These are phyloP conservation scores for Sebastes hubbsi DNA, from an alignment of 2,797 vertebrate species.

Conservation along the genomic window DNA sequence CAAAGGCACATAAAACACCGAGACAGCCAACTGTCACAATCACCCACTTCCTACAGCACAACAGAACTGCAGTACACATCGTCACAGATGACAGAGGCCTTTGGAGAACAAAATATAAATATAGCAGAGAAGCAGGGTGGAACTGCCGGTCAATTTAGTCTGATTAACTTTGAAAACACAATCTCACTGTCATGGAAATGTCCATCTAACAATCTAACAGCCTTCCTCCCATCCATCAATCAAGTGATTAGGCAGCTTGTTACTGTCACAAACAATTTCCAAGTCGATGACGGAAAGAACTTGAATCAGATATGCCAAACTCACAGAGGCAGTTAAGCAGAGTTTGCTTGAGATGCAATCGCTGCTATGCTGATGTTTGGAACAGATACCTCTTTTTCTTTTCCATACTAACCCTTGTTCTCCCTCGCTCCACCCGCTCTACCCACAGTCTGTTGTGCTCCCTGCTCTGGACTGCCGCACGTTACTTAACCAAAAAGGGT, in stretches of 20 bases:
- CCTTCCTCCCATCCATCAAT: conserved; percentile 73
- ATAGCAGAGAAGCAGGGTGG: conserved; percentile 23
- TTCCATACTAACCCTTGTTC: conserved; percentile 3
- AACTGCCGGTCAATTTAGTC: conserved; percentile 44
- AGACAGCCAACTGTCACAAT: conserved; percentile 67
- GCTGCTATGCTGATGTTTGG: neutral
- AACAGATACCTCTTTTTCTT: conserved; percentile 3
- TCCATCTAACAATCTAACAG: conserved; percentile 57
- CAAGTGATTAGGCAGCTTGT: conserved; percentile 76
- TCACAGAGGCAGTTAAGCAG: conserved; percentile 34
- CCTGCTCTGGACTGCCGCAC: conserved; percentile 53
- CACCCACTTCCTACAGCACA: conserved; percentile 45
- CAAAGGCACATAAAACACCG: conserved; percentile 71
- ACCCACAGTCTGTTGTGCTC: neutral
- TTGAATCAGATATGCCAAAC: conserved; percentile 65
- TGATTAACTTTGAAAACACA: conserved; percentile 65
- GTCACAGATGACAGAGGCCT: conserved; percentile 26
- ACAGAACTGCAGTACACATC: conserved; percentile 3
- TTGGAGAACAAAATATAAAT: conserved; percentile 42
- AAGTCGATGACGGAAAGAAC: conserved; percentile 56
- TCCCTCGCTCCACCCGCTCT: neutral
- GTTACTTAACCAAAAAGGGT: conserved; percentile 81
- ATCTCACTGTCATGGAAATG: conserved; percentile 61
- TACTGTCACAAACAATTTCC: conserved; percentile 77
- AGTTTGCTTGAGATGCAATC: conserved; percentile 39